These are phyloP conservation scores for Pelmatolapia mariae DNA, from an alignment of 2,113 vertebrate species.

Conservation along the genomic window DNA sequence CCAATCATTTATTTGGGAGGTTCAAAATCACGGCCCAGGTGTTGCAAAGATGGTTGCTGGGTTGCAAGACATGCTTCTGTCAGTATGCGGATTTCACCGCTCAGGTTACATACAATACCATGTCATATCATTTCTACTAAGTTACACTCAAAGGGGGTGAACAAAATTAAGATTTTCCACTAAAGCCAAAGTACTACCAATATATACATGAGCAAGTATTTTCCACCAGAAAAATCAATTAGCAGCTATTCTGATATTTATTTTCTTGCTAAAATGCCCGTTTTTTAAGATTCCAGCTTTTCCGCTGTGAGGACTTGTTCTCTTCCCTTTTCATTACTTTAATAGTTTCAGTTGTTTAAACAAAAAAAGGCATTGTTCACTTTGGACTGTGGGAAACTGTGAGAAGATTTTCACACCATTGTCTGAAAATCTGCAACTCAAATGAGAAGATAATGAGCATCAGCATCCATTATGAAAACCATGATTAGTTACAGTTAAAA, in stretches of 20 bases:
- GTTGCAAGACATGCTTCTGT: not conserved
- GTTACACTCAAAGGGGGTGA: rapidly evolving
- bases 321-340: not conserved
- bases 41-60: not conserved
- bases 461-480: not conserved
- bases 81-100: rapidly evolving
- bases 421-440: not conserved
- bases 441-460: not conserved
- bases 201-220: not conserved
- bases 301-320: not conserved
- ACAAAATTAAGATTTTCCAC: not conserved
- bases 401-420: not conserved
- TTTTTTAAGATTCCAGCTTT: rapidly evolving
- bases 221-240: not conserved
- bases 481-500: not conserved
- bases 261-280: not conserved
- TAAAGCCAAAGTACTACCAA: rapidly evolving
- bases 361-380: not conserved
- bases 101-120: rapidly evolving
- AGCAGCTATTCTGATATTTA: not conserved
- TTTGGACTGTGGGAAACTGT: not conserved
- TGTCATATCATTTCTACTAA: not conserved
- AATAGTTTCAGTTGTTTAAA: not conserved
- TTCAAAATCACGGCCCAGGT: not conserved
- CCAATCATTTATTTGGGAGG: not conserved